Conservation (phyloP, 2,113 vertebrate species). For the Falco punctatus region DNA sequence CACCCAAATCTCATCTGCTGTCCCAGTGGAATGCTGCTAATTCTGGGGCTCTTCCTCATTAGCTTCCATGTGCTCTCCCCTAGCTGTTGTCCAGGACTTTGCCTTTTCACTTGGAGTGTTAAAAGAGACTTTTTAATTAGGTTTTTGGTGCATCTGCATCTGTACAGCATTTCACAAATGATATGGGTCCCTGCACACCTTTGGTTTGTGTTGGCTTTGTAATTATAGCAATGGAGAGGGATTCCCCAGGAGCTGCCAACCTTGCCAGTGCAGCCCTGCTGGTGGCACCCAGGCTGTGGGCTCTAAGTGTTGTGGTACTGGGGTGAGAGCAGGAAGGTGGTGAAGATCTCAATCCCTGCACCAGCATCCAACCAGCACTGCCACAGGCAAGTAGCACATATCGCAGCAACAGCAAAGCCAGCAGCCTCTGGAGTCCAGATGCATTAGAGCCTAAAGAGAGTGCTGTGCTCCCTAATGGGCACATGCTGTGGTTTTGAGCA, state of each 20-base stretch:
- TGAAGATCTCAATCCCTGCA: not conserved
- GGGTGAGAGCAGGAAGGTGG: not conserved
- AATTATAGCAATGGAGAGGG: not conserved
- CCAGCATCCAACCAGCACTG: not conserved
- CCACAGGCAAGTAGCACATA: not conserved
- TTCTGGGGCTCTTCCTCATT: not conserved
- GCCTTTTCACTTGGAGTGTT: not conserved
- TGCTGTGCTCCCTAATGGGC: constrained; percentile 16
- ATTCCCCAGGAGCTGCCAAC: not conserved
- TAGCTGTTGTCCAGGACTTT: not conserved
- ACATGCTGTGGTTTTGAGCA: not conserved
- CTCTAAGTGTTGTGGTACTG: not conserved
- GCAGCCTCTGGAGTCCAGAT: not conserved
- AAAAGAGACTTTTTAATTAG: not conserved
- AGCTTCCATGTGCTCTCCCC: not conserved
- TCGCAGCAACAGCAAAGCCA: not conserved
- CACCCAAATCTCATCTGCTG: not conserved
- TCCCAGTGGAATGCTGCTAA: not conserved
- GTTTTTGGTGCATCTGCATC: not conserved
- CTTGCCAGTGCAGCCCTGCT: not conserved
- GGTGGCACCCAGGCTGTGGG: not conserved
- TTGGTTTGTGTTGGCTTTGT: not conserved
- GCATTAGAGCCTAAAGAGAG: not conserved
- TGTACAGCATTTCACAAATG: not conserved
- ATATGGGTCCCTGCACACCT: not conserved